These are phyloP conservation scores for Hirudinaria manillensis DNA, from an alignment of 2,888 invertebrate genomes.

Conservation along the genomic window DNA sequence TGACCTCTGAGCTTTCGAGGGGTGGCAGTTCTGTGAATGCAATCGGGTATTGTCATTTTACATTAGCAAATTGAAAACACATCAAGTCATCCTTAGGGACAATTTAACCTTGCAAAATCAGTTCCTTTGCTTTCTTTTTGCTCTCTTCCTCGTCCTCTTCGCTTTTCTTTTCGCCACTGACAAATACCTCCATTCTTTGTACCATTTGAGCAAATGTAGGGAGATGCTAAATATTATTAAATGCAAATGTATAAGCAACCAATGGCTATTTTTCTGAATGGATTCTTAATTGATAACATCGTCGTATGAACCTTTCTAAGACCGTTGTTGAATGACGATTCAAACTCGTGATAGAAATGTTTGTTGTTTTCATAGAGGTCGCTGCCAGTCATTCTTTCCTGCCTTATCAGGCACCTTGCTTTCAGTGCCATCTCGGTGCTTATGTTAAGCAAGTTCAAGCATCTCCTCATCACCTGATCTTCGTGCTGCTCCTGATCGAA, in stretches of 20 bases:
- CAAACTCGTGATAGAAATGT: neutral
- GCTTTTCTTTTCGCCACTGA: neutral
- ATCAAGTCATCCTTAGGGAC: too few species aligned
- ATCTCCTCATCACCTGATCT: neutral
- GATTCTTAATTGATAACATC: neutral
- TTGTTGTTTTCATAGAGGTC: neutral
- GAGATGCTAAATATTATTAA: neutral
- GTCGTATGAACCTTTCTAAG: neutral
- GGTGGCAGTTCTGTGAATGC: too few species aligned
- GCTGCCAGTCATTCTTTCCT: neutral
- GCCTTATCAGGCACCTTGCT: neutral
- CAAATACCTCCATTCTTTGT: neutral
- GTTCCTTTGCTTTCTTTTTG: neutral
- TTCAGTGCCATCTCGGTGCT: neutral
- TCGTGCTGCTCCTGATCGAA: neutral
- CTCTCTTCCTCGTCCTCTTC: neutral
- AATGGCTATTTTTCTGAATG: too few species aligned
- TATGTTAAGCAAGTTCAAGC: neutral
- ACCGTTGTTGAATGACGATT: neutral
- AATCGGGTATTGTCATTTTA: too few species aligned
- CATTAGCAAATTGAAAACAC: too few species aligned
- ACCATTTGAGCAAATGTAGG: neutral
- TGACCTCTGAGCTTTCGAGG: too few species aligned
- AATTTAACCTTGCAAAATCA: too few species aligned
- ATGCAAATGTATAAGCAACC: too few species aligned